phyloP scores from a whole-genome alignment of 1,140 invertebrate genomes.

The Coptotermes formosanus region DNA sequence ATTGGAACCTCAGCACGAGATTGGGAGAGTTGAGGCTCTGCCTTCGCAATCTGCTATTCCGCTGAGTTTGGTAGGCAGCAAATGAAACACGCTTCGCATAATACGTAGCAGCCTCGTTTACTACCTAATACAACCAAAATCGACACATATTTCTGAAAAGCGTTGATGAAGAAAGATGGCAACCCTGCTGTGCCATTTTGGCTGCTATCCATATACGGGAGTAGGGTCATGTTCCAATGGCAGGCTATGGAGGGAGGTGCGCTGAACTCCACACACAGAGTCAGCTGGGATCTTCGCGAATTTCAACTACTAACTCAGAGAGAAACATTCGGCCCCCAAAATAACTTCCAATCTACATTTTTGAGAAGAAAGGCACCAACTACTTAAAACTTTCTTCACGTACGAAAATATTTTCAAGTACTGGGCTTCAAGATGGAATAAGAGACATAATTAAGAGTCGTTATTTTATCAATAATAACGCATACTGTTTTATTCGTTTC shows the following conservation, averaged over 20 bases:
- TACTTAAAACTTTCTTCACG: no score
- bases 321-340: neutral
- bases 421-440: no score
- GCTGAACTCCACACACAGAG: neutral
- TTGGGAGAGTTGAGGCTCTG: no score
- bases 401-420: no score
- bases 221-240: constrained; percentile 17
- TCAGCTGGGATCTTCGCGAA: neutral
- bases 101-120: neutral
- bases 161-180: neutral
- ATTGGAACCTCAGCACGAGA: no score
- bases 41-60: neutral
- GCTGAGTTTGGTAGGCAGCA: neutral
- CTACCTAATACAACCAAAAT: neutral
- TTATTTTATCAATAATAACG: no score
- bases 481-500: no score
- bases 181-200: neutral
- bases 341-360: no score
- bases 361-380: no score
- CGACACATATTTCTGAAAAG: neutral
- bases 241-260: neutral
- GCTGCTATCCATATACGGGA: neutral
- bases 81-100: neutral
- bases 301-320: neutral
- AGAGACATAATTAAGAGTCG: no score